These are phyloP conservation scores for Nomada fucata DNA, from an alignment of 2,888 invertebrate species.

Conservation along the genomic window DNA sequence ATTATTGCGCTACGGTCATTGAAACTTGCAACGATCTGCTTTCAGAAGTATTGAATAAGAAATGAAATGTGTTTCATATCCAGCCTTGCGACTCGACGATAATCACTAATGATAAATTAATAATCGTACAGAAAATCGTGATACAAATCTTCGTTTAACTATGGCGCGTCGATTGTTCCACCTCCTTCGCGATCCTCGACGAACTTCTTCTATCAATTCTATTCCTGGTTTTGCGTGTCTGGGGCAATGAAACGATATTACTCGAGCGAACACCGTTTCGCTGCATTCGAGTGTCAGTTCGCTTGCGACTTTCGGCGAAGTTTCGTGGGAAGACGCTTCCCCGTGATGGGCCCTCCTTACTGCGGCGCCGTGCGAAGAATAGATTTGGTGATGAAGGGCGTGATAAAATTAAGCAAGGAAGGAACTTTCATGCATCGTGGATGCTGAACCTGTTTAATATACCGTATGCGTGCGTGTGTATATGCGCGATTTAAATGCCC, in stretches of 20 bases:
- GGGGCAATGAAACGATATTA: not conserved
- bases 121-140: no score
- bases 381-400: constrained; percentile 10
- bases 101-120: no score
- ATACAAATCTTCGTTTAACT: not conserved
- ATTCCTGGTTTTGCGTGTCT: constrained; percentile 1
- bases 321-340: not conserved
- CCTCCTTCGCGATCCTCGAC: not conserved
- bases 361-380: not conserved
- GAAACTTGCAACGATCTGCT: no score
- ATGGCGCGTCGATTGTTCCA: not conserved
- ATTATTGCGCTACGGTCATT: no score
- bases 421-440: constrained; percentile 4
- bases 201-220: not conserved
- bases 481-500: constrained; percentile 1
- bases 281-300: not conserved
- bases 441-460: not conserved
- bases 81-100: no score
- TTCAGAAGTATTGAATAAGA: no score
- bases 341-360: not conserved
- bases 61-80: no score
- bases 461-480: not conserved
- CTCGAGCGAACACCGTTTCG: not conserved
- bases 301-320: not conserved
- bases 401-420: constrained; percentile 16